phyloP scores from a whole-genome alignment of 2,888 invertebrate genomes.

The Diploptera punctata region DNA sequence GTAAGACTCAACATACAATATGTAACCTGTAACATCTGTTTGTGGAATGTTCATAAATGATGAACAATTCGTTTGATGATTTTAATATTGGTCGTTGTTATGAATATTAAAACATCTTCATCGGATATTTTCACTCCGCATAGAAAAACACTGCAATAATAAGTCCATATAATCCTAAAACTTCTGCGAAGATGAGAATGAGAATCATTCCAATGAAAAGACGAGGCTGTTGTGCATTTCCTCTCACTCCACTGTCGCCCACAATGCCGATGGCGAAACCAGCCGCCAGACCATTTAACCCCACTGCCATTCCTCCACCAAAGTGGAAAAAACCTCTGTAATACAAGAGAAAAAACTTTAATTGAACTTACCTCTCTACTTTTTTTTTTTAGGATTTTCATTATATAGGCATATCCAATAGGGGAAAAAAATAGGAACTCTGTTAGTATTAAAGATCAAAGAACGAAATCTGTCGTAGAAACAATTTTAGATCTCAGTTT shows the following conservation, averaged over 20 bases:
- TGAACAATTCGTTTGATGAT: too few species aligned
- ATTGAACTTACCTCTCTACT: background rate
- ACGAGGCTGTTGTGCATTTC: slow-evolving; percentile 68
- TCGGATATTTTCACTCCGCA: slow-evolving; percentile 27
- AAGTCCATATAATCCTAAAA: slow-evolving; percentile 68
- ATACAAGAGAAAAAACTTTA: slow-evolving; percentile 1
- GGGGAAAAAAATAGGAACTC: too few species aligned
- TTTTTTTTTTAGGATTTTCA: too few species aligned
- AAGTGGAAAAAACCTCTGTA: slow-evolving; percentile 64
- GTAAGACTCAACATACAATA: too few species aligned
- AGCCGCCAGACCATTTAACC: slow-evolving; percentile 66
- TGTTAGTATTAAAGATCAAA: too few species aligned
- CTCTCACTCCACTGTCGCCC: slow-evolving; percentile 69
- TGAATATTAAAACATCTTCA: too few species aligned
- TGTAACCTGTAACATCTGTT: too few species aligned
- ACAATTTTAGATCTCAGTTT: too few species aligned
- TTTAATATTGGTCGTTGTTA: too few species aligned
- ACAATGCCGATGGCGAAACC: slow-evolving; percentile 71
- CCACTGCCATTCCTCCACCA: slow-evolving; percentile 67
- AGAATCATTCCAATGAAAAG: slow-evolving; percentile 70
- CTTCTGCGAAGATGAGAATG: slow-evolving; percentile 72
- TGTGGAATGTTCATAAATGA: too few species aligned
- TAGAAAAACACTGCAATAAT: slow-evolving; percentile 68
- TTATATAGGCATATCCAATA: too few species aligned
- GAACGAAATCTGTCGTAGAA: too few species aligned